Evolutionary conservation across 2,888 invertebrate species (phyloP).

Genomic region (Microctonus brassicae): DNA sequence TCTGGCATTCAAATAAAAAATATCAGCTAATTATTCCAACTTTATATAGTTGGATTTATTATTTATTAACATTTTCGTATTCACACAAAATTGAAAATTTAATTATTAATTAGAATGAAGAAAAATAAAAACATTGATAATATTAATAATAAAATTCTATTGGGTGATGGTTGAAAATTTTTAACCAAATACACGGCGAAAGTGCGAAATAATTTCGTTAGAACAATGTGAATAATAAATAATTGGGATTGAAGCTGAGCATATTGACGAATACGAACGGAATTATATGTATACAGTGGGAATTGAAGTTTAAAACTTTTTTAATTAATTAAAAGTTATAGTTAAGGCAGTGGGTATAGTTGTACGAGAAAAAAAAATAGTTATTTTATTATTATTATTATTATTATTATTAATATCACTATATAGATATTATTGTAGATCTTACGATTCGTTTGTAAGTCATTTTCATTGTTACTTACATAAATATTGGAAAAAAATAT

Average conservation of each 20-base stretch:
- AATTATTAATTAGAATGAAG: too few relatives aligned
- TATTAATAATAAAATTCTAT: too few relatives aligned
- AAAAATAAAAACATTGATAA: too few relatives aligned
- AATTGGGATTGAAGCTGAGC: not conserved
- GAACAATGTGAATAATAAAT: slow-evolving; percentile 2
- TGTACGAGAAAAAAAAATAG: slow-evolving; percentile 58
- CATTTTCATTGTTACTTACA: slow-evolving; percentile 70
- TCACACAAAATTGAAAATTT: not conserved
- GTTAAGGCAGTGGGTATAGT: slow-evolving; percentile 67
- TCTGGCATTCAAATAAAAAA: not conserved
- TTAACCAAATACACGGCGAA: not conserved
- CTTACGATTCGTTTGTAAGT: slow-evolving; percentile 60
- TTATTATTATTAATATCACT: slow-evolving; percentile 52
- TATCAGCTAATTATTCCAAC: too few relatives aligned
- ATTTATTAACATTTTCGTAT: not conserved
- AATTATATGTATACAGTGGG: slow-evolving; percentile 1
- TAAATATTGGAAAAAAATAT: slow-evolving; percentile 64
- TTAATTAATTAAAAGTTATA: slow-evolving; percentile 54
- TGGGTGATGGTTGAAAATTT: not conserved
- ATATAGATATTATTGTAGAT: slow-evolving; percentile 64
- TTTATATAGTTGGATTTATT: not conserved
- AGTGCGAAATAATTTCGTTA: not conserved
- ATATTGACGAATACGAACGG: slow-evolving; percentile 11
- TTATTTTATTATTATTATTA: too few relatives aligned
- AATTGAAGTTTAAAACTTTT: slow-evolving; percentile 31